Conservation (phyloP, 2,113 vertebrate genomes). For the Phasianus colchicus region DNA sequence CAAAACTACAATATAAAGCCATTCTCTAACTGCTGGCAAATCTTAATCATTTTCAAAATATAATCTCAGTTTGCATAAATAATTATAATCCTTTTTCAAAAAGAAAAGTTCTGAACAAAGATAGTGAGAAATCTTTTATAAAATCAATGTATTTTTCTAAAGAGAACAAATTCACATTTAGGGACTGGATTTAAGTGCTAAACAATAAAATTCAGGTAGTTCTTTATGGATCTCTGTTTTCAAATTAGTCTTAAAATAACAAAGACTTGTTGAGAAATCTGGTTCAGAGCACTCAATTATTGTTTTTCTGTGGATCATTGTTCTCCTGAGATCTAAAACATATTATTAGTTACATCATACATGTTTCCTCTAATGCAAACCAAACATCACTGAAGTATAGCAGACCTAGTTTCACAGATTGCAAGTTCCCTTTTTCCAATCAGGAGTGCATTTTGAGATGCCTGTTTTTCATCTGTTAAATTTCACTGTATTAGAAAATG, state of each 20-base stretch:
- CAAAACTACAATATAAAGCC: neutral
- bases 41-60: neutral
- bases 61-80: neutral
- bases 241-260: neutral
- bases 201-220: neutral
- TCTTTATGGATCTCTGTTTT: neutral
- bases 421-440: neutral
- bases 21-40: neutral
- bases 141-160: neutral
- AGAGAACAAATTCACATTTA: neutral
- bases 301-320: neutral
- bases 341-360: neutral
- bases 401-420: neutral
- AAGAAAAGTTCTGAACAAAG: neutral
- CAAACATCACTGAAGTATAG: neutral
- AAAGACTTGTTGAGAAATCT: neutral
- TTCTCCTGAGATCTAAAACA: neutral
- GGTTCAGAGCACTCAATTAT: neutral
- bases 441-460: neutral
- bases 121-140: neutral
- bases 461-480: conserved; percentile 16
- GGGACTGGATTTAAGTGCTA: neutral
- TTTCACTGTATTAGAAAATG: neutral
- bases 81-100: neutral
- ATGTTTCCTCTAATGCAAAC: neutral